Conservation (phyloP, 2,797 vertebrate genomes). For the Megaceryle alcyon region DNA sequence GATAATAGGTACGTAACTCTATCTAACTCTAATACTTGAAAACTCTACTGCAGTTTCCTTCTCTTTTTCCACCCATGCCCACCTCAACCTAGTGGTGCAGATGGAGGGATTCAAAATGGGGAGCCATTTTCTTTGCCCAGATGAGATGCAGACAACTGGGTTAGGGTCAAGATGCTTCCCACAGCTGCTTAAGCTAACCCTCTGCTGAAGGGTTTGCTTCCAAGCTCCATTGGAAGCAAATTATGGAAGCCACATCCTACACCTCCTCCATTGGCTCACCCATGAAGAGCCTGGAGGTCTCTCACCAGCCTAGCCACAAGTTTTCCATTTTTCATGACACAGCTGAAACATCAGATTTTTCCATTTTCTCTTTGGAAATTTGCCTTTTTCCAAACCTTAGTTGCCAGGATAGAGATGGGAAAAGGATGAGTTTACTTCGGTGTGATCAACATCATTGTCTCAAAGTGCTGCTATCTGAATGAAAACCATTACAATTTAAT, state of each 20-base stretch:
- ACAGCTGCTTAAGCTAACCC: not conserved
- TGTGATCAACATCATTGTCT: not conserved
- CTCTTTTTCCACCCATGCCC: not conserved
- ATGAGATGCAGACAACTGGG: not conserved
- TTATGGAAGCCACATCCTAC: not conserved
- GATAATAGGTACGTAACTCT: not conserved
- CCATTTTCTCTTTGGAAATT: not conserved
- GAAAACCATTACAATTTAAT: constrained; percentile 9
- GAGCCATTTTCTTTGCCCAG: not conserved
- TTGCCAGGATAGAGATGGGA: not conserved
- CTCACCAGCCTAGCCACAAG: not conserved
- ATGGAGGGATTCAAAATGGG: not conserved
- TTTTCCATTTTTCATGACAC: not conserved
- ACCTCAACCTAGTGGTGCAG: not conserved
- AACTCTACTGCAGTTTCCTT: not conserved
- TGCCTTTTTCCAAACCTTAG: not conserved
- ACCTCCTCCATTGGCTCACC: not conserved
- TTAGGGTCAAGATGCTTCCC: not conserved
- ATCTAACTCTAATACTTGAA: not conserved
- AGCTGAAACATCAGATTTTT: not conserved
- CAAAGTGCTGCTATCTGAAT: not conserved
- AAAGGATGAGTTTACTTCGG: not conserved
- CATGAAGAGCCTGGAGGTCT: not conserved
- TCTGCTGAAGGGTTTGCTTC: no score
- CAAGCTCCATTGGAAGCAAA: not conserved